phyloP scores from a whole-genome alignment of 2,797 vertebrate genomes.

The Eospalax fontanierii region DNA sequence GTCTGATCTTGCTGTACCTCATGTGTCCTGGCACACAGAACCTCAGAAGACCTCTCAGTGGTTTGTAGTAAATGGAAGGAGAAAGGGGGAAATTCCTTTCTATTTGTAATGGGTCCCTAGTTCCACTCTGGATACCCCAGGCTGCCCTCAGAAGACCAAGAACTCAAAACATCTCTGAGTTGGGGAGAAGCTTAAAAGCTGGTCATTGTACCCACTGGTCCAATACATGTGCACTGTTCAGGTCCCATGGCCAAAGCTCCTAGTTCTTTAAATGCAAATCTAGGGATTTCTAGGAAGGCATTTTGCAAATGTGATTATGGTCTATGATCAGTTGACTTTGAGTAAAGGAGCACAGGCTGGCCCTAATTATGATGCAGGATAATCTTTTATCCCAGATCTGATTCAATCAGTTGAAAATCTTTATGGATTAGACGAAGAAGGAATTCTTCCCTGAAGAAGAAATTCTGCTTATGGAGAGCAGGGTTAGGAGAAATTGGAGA shows the following conservation, averaged over 20 bases:
- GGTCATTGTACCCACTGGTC: no score
- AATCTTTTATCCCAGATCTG: background rate
- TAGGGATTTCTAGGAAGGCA: conserved; percentile 24
- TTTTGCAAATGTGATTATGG: conserved; percentile 59
- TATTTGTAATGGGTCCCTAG: background rate
- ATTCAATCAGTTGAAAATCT: background rate
- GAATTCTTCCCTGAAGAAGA: background rate
- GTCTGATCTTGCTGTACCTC: background rate
- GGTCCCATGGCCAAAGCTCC: background rate
- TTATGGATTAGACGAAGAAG: background rate
- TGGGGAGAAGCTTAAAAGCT: conserved; percentile 26
- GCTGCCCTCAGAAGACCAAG: background rate
- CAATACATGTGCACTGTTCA: background rate
- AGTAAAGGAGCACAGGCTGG: background rate
- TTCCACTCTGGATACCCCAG: background rate
- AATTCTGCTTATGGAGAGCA: background rate
- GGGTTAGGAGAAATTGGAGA: background rate
- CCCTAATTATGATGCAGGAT: background rate
- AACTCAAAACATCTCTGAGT: conserved; percentile 3
- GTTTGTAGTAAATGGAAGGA: conserved; percentile 25
- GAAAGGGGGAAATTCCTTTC: background rate
- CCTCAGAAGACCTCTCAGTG: background rate
- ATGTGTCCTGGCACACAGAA: background rate
- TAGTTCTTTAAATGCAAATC: background rate
- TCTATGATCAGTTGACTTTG: conserved; percentile 35